phyloP scores from a whole-genome alignment of 2,888 invertebrate species.

The Phania funesta region DNA sequence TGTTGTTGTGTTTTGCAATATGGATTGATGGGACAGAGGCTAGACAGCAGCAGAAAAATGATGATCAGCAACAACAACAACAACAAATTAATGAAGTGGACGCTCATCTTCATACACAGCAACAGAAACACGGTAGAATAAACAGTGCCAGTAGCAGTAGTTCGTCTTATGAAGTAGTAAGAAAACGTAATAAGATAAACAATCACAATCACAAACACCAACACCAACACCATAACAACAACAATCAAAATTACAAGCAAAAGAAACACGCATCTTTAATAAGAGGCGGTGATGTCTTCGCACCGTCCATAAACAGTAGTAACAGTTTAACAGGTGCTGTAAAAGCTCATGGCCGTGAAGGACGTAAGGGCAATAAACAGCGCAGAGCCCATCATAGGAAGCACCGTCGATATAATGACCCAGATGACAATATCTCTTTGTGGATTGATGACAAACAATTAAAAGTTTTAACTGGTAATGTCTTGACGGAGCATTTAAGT shows the following conservation, averaged over 20 bases:
- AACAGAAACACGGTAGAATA: slow-evolving; percentile 23
- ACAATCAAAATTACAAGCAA: slow-evolving; percentile 42
- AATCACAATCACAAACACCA: slow-evolving; percentile 25
- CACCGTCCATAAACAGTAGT: slow-evolving; percentile 16
- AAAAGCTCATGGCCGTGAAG: slow-evolving; percentile 11
- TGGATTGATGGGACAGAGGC: slow-evolving; percentile 63
- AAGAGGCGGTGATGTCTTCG: slow-evolving; percentile 11
- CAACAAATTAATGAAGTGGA: slow-evolving; percentile 57
- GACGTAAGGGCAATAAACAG: slow-evolving; percentile 63
- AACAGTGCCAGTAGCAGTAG: not conserved
- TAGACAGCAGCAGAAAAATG: slow-evolving; percentile 51
- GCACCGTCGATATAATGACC: slow-evolving; percentile 71
- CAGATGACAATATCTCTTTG: slow-evolving; percentile 83
- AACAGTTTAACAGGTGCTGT: slow-evolving; percentile 9
- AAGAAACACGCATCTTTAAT: slow-evolving; percentile 27
- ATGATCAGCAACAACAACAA: slow-evolving; percentile 44
- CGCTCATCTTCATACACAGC: slow-evolving; percentile 33
- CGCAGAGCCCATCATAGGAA: slow-evolving; percentile 71
- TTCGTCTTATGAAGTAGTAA: slow-evolving; percentile 51
- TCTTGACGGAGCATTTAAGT: slow-evolving; percentile 13
- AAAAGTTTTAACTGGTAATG: slow-evolving; percentile 92
- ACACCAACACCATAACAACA: slow-evolving; percentile 35
- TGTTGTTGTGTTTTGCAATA: slow-evolving; percentile 48
- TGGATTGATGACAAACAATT: slow-evolving; percentile 97
- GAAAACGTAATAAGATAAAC: slow-evolving; percentile 36